Evolutionary conservation across 2,113 vertebrate species (phyloP), one percentile per base, ranked within the genome.

Genomic region (Tiliqua scincoides): DNA sequence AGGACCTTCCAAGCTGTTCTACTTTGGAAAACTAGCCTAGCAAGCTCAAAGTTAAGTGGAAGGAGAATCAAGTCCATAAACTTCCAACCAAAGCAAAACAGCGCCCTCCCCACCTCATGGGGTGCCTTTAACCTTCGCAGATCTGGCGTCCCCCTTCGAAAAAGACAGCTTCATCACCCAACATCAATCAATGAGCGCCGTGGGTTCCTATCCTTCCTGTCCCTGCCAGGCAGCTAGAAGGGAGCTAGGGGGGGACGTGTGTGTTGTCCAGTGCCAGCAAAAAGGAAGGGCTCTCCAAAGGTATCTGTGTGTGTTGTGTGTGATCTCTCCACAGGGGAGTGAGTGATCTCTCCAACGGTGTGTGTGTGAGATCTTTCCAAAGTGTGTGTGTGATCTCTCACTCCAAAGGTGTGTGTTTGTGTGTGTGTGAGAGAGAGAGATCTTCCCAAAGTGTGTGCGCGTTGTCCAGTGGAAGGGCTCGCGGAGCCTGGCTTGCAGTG

Each of bases 11-110:
- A 89, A 88, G 57, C 32, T 90, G 88, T 86, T 86, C 91, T 90
- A 93, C 89, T 90, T 94, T 82, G 93, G 91, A 93, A 92, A 95
- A 95, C 91, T 91, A 94, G 91, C 92, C 89, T 88, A 90, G 92
- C 89, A 90, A 89, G 93, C 88, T n/a, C n/a, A 21, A 86, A 54
- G 77, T 87, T 87, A 90, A 93, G 83, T 11, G 84, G 85, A 82
- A 81, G 86, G 90, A 89, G 40, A 63, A 78, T 3, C 10, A 65
- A 72, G 70, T 9, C 4, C 67, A 30, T 11, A 6, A 61, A 90
- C 84, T 85, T 75, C 86, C 73, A 89, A 27, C 12, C 2, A 35
- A 32, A 32, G 67, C 18, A 43, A 61, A 70, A 12, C 35, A 72
- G 25, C 37, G 23, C n/a, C 23, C 32, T 37, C 32, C 59, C 35